Conservation (phyloP, 2,113 vertebrate species). For the Okapia johnstoni region DNA sequence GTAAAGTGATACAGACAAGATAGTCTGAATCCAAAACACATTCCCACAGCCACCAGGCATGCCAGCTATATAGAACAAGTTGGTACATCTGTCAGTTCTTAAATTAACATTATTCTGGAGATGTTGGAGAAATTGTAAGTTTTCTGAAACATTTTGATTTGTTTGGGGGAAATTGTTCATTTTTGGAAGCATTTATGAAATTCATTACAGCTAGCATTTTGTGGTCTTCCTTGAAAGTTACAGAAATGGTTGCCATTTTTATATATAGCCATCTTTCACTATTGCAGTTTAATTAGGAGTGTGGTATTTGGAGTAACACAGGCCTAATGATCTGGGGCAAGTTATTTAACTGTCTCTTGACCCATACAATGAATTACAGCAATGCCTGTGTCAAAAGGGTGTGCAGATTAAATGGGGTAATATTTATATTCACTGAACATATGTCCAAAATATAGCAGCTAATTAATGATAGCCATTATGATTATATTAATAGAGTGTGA, state of each 20-base stretch:
- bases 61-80: not conserved
- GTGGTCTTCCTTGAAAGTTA: not conserved
- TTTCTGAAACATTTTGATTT: conserved; percentile 9
- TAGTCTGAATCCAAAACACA: not conserved
- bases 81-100: not conserved
- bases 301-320: not conserved
- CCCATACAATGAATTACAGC: not conserved
- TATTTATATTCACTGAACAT: not conserved
- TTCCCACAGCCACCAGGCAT: not conserved
- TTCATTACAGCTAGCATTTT: not conserved
- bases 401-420: not conserved
- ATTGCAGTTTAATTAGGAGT: not conserved
- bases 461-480: not conserved
- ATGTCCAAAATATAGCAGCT: not conserved
- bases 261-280: not conserved
- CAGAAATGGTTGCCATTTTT: not conserved
- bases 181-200: conserved; percentile 8
- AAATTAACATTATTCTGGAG: not conserved
- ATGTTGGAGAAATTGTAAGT: not conserved
- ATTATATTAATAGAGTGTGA: not conserved
- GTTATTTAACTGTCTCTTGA: not conserved
- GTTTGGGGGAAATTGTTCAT: not conserved
- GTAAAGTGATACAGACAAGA: not conserved
- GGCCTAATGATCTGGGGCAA: not conserved
- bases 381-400: not conserved